A percentile compares a stretch with the other conserved stretches of the same genome.
Evolutionary conservation across 2,888 invertebrate species (phyloP).

Genomic region (Andrena bucephala): DNA sequence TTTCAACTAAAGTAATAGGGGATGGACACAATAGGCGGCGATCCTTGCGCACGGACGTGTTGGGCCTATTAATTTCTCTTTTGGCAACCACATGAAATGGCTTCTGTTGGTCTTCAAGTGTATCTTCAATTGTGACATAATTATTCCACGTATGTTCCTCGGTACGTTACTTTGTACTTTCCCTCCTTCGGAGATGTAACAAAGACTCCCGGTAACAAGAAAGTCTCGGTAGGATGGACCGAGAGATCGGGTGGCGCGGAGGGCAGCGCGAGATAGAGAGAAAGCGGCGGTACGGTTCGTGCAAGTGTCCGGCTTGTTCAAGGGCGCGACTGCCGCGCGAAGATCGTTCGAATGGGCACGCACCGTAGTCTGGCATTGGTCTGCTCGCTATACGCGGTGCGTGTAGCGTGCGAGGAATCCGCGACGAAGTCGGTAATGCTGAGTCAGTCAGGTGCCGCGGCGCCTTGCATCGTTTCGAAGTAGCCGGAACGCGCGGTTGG

Average conservation of each 20-base stretch:
- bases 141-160: too few species aligned
- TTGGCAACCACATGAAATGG: too few species aligned
- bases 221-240: slow-evolving; percentile 12
- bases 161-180: too few species aligned
- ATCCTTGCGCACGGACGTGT: too few species aligned
- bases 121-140: too few species aligned
- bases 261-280: slow-evolving; percentile 32
- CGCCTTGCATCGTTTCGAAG: slow-evolving; percentile 54
- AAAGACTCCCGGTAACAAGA: slow-evolving; percentile 6
- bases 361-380: slow-evolving; percentile 73
- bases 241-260: slow-evolving; percentile 18
- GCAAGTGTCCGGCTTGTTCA: slow-evolving; percentile 64
- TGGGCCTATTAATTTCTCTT: too few species aligned
- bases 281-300: slow-evolving; percentile 44
- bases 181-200: background rate
- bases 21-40: background rate
- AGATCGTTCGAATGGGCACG: slow-evolving; percentile 64
- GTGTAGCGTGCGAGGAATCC: slow-evolving; percentile 67
- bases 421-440: slow-evolving; percentile 69
- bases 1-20: background rate
- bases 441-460: slow-evolving; percentile 77
- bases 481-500: slow-evolving; percentile 15
- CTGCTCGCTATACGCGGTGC: slow-evolving; percentile 64
- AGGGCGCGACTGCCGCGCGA: slow-evolving; percentile 66
- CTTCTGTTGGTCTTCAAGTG: too few species aligned